A percentile compares a stretch with the other conserved stretches of the same genome.
Conservation (phyloP, 2,888 invertebrate species). For the Phasia obesa region DNA sequence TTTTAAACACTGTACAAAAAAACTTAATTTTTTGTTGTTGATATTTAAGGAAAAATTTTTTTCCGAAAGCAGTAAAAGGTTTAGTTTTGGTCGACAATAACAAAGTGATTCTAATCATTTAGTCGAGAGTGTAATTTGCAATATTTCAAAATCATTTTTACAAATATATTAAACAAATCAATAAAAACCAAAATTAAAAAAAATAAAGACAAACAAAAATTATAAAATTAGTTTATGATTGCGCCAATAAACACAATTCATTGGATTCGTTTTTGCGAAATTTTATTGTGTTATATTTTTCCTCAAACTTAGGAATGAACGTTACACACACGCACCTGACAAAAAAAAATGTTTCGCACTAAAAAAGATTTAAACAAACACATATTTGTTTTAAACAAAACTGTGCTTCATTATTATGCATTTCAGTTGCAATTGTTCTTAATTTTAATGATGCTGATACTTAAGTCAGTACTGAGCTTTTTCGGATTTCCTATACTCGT, state of each 20-base stretch:
- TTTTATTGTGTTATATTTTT: no score
- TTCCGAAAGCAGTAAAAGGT: no score
- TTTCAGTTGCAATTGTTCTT: constrained; percentile 15
- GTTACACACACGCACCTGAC: constrained; percentile 49
- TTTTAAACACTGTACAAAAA: no score
- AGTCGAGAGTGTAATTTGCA: background rate
- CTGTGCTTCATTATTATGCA: background rate
- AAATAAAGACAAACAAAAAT: background rate
- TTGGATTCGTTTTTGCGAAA: no score
- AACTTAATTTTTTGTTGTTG: no score
- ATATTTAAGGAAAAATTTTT: no score
- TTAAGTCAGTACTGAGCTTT: no score
- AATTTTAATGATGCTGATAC: constrained; percentile 1
- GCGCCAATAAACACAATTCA: no score
- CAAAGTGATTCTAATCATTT: no score
- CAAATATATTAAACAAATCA: constrained; percentile 36
- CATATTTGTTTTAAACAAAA: background rate
- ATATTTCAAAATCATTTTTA: constrained; percentile 21
- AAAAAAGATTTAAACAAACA: constrained; percentile 12
- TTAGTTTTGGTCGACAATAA: no score
- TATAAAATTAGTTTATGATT: no score
- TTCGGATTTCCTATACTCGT: no score
- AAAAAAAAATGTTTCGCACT: constrained; percentile 23
- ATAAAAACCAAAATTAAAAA: constrained; percentile 24
- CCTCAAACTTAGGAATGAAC: background rate